Conservation (phyloP, 2,888 invertebrate genomes). For the Cerastis rubricosa region DNA sequence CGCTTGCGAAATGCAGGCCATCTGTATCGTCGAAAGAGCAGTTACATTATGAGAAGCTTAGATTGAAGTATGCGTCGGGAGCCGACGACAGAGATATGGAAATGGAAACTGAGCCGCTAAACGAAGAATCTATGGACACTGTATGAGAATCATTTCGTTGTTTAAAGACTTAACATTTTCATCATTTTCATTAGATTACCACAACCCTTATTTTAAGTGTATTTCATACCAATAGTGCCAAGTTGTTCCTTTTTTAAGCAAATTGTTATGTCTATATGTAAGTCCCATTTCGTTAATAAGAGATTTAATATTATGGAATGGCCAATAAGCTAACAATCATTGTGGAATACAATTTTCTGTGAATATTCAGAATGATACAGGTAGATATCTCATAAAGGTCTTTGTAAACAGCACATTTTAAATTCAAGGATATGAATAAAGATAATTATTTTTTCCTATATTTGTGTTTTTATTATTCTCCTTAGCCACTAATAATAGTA, state of each 20-base stretch:
- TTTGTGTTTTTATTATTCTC: slow-evolving; percentile 49
- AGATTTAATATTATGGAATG: slow-evolving; percentile 42
- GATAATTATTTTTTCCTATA: slow-evolving; percentile 74
- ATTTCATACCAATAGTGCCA: slow-evolving; percentile 82
- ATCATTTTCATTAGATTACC: slow-evolving; percentile 70
- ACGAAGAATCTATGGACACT: slow-evolving; percentile 89
- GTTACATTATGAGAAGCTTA: slow-evolving; percentile 94
- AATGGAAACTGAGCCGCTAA: slow-evolving; percentile 89
- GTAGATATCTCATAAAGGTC: slow-evolving; percentile 64
- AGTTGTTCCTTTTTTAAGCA: slow-evolving; percentile 73
- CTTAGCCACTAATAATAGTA: not conserved
- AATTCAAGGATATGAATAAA: slow-evolving; percentile 75
- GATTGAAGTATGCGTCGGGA: slow-evolving; percentile 92
- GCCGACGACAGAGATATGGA: slow-evolving; percentile 89
- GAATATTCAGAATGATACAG: slow-evolving; percentile 56
- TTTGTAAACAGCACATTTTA: slow-evolving; percentile 70
- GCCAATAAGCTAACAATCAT: slow-evolving; percentile 48
- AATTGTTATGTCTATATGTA: slow-evolving; percentile 54
- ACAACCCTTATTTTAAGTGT: slow-evolving; percentile 68
- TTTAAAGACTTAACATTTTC: slow-evolving; percentile 71
- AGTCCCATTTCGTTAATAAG: slow-evolving; percentile 46
- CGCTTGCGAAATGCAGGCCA: slow-evolving; percentile 95
- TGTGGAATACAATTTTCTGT: slow-evolving; percentile 52
- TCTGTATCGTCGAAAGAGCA: slow-evolving; percentile 96
- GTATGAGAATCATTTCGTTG: slow-evolving; percentile 80